These are phyloP conservation scores for Syrmaticus mikado DNA, from an alignment of 2,113 vertebrate genomes.

Conservation along the genomic window DNA sequence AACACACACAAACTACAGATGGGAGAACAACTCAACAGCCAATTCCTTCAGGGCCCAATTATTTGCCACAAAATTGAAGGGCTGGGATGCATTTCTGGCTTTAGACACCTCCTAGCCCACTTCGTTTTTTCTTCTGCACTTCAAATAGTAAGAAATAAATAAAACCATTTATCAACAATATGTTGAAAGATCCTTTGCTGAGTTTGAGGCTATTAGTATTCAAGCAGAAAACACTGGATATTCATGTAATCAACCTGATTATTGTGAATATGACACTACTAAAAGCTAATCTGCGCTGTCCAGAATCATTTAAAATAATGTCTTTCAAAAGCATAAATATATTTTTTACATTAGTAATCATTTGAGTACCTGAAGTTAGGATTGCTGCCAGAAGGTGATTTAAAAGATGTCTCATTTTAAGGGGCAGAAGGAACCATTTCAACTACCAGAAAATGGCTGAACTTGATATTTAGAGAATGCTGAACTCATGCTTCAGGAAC, in stretches of 20 bases:
- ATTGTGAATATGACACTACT: not conserved
- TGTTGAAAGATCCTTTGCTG: not conserved
- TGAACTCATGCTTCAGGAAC: not conserved
- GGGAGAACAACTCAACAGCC: not conserved
- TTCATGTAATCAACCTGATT: constrained; percentile 20
- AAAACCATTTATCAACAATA: not conserved
- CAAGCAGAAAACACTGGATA: not conserved
- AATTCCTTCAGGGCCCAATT: constrained; percentile 74
- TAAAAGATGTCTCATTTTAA: not conserved
- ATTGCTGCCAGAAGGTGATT: not conserved
- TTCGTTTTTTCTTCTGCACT: constrained; percentile 14
- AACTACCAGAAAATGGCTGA: not conserved
- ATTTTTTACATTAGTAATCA: not conserved
- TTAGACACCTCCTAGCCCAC: constrained; percentile 40
- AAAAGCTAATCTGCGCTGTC: not conserved
- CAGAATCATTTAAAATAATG: not conserved
- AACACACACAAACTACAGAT: not conserved
- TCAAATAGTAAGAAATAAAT: not conserved
- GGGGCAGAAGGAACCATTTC: not conserved
- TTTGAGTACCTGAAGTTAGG: not conserved
- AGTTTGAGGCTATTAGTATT: not conserved
- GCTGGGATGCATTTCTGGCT: constrained; percentile 1
- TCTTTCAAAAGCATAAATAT: not conserved
- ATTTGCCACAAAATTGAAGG: constrained; percentile 54
- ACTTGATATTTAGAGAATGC: not conserved